phyloP scores from a whole-genome alignment of 2,797 vertebrate species.

The Cyprinella venusta region DNA sequence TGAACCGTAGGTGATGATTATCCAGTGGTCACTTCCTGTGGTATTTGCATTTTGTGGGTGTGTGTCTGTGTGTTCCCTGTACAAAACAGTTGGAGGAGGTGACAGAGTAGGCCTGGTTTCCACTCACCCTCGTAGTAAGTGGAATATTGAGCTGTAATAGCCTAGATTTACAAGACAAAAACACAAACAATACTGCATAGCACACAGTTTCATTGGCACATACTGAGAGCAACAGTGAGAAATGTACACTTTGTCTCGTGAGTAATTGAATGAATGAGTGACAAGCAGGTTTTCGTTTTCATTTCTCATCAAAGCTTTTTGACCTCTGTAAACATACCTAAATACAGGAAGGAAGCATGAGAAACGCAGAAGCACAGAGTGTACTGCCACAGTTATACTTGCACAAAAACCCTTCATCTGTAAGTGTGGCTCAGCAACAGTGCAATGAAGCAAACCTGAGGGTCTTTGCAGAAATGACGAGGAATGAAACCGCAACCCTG shows the following conservation, averaged over 20 bases:
- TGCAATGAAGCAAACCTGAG: conserved; percentile 38
- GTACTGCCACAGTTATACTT: conserved; percentile 25
- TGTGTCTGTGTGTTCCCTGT: background rate
- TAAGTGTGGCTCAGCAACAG: conserved; percentile 34
- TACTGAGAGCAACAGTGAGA: background rate
- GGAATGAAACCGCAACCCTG: conserved; percentile 53
- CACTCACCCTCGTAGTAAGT: conserved; percentile 32
- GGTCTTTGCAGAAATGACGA: conserved; percentile 58
- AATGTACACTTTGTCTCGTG: background rate
- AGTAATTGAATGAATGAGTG: background rate
- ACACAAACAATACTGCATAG: background rate
- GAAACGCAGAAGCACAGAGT: conserved; percentile 25
- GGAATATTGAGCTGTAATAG: conserved; percentile 16
- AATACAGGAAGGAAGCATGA: conserved; percentile 60
- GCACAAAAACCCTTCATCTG: conserved; percentile 17
- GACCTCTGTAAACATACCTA: conserved; percentile 11
- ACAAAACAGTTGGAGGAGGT: conserved; percentile 20
- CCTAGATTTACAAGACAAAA: background rate
- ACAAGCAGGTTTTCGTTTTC: background rate
- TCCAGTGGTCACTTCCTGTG: conserved; percentile 55
- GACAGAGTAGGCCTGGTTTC: conserved; percentile 36
- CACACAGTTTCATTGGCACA: background rate
- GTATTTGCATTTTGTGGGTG: background rate
- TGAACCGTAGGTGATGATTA: conserved; percentile 16
- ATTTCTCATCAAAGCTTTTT: background rate